phyloP scores from a whole-genome alignment of 2,797 vertebrate species.

The Apogon hyalosoma region DNA sequence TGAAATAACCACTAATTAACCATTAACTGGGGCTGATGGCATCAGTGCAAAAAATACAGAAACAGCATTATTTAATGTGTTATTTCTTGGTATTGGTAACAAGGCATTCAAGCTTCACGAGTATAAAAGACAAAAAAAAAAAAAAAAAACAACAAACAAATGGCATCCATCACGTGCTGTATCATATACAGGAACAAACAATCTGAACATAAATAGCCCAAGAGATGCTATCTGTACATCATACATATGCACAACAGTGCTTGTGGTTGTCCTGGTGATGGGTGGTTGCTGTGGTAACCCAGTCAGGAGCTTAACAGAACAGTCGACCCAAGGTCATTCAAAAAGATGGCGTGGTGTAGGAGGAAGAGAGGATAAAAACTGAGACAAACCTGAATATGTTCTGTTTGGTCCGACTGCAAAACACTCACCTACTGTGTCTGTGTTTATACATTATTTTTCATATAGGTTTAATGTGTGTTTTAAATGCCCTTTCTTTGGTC shows the following conservation, averaged over 20 bases:
- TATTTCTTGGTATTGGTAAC: neutral
- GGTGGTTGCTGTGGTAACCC: constrained; percentile 60
- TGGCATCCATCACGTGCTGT: neutral
- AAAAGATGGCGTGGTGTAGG: constrained; percentile 17
- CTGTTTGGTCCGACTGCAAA: neutral
- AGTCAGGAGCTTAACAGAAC: constrained; percentile 23
- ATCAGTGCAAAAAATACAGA: neutral
- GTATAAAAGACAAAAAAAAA: neutral
- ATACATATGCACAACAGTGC: constrained; percentile 18
- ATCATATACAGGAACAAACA: constrained; percentile 1
- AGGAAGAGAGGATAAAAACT: constrained; percentile 23
- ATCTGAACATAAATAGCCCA: neutral
- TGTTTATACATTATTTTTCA: neutral
- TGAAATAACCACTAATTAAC: too few relatives aligned
- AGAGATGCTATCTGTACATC: constrained; percentile 2
- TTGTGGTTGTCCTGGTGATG: constrained; percentile 42
- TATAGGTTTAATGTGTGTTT: neutral
- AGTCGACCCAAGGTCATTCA: constrained; percentile 30
- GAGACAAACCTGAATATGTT: constrained; percentile 6
- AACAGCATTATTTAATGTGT: neutral
- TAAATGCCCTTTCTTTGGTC: neutral
- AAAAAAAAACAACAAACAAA: neutral
- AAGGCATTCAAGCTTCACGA: neutral
- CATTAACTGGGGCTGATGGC: neutral
- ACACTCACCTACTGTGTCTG: neutral